A percentile compares a stretch with the other conserved stretches of the same genome.
phyloP scores from a whole-genome alignment of 2,797 vertebrate genomes.

The Centropyge bicolor region DNA sequence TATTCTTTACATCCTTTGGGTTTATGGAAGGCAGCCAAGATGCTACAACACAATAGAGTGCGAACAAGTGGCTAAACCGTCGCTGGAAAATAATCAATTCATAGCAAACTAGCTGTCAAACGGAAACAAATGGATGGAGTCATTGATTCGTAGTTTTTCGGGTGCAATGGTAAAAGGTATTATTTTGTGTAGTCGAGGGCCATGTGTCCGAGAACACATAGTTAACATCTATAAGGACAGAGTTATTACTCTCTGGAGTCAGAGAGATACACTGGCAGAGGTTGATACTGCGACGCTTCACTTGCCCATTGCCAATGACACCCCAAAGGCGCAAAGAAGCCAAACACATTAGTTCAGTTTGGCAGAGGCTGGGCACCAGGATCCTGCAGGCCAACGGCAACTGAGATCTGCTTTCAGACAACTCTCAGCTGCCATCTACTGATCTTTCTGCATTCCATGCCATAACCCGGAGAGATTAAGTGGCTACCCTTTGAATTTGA shows the following conservation, averaged over 20 bases:
- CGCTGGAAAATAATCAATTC: background rate
- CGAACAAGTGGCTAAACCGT: background rate
- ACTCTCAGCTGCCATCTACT: constrained; percentile 22
- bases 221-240: background rate
- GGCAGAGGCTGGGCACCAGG: constrained; percentile 2
- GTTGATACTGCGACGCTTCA: background rate
- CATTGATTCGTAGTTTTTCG: background rate
- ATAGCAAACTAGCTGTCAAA: background rate
- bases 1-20: constrained; percentile 17
- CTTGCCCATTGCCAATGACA: too few relatives aligned
- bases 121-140: background rate
- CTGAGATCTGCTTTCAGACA: constrained; percentile 19
- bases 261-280: background rate
- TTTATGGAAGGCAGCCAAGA: constrained; percentile 1
- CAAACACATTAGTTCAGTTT: constrained; percentile 16
- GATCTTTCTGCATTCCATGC: constrained; percentile 18
- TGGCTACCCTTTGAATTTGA: constrained; percentile 39
- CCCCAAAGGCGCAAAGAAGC: background rate
- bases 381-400: background rate
- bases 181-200: too few relatives aligned
- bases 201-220: background rate
- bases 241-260: background rate
- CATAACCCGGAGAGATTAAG: constrained; percentile 15
- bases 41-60: background rate
- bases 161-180: too few relatives aligned